A percentile compares a stretch with the other conserved stretches of the same genome.
Conservation (phyloP, 2,888 invertebrate genomes). For the Autographa pulchrina region DNA sequence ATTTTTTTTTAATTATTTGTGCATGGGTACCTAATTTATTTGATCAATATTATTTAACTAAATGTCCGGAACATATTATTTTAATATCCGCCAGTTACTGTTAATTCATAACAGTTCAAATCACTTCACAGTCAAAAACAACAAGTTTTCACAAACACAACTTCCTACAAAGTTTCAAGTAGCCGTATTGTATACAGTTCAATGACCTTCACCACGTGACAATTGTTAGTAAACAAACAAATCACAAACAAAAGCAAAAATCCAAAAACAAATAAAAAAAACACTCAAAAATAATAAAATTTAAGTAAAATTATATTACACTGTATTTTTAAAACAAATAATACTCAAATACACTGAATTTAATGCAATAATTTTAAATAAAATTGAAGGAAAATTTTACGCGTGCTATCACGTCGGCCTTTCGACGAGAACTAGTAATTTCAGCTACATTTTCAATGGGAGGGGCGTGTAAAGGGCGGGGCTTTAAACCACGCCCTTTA, state of each 20-base stretch:
- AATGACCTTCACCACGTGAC: constrained; percentile 59
- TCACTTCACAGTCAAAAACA: constrained; percentile 10
- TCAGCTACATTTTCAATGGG: constrained; percentile 32
- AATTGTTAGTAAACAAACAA: constrained; percentile 66
- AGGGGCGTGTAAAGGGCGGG: constrained; percentile 40
- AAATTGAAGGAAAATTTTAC: not conserved
- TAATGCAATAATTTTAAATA: not conserved
- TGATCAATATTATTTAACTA: too few species aligned
- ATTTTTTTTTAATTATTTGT: too few species aligned
- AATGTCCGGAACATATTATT: too few species aligned
- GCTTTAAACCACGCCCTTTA: constrained; percentile 54
- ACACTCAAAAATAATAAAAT: not conserved
- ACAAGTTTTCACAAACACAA: not conserved
- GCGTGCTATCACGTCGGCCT: constrained; percentile 15
- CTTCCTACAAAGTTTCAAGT: not conserved
- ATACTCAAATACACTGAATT: not conserved
- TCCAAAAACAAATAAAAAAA: constrained; percentile 11
- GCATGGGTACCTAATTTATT: too few species aligned
- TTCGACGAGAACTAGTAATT: constrained; percentile 24
- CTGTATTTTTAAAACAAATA: not conserved
- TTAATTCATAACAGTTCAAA: too few species aligned
- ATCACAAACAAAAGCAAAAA: constrained; percentile 46
- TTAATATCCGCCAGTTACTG: too few species aligned
- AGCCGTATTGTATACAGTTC: constrained; percentile 46
- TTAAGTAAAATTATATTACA: not conserved